Conservation (phyloP, 2,888 invertebrate species). For the Cacoxenus indagator region DNA sequence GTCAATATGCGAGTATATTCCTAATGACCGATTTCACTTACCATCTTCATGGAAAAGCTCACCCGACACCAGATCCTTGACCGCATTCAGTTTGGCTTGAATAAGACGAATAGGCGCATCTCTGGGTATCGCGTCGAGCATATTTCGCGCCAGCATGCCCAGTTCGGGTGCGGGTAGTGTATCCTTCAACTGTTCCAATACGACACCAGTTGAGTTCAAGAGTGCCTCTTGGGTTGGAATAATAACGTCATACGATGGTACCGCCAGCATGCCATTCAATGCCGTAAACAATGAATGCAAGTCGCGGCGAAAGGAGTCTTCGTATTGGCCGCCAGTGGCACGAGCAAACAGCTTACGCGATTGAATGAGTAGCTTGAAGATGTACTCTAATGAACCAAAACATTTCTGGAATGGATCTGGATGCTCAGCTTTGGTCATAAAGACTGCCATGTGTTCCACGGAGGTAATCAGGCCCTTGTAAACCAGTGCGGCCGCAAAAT, state of each 20-base stretch:
- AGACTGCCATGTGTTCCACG: constrained; percentile 90
- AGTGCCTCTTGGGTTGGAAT: constrained; percentile 86
- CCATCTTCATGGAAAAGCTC: constrained; percentile 82
- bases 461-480: constrained; percentile 92
- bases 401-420: constrained; percentile 93
- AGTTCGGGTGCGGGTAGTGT: constrained; percentile 83
- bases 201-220: constrained; percentile 85
- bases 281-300: constrained; percentile 85
- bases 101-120: constrained; percentile 77
- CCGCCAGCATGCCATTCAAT: constrained; percentile 81
- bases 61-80: constrained; percentile 84
- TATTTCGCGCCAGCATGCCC: constrained; percentile 82
- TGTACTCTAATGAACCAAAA: constrained; percentile 90
- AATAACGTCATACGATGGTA: constrained; percentile 80
- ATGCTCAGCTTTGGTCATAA: constrained; percentile 87
- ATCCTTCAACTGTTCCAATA: constrained; percentile 84
- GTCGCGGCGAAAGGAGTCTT: constrained; percentile 87
- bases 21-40: constrained; percentile 50
- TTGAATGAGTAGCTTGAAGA: constrained; percentile 92
- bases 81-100: constrained; percentile 85
- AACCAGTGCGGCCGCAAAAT: constrained; percentile 94
- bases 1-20: background rate
- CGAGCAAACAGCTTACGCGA: constrained; percentile 86
- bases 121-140: constrained; percentile 79
- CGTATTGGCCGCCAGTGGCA: constrained; percentile 90